phyloP scores from a whole-genome alignment of 2,113 vertebrate species.

The Monopterus albus region DNA sequence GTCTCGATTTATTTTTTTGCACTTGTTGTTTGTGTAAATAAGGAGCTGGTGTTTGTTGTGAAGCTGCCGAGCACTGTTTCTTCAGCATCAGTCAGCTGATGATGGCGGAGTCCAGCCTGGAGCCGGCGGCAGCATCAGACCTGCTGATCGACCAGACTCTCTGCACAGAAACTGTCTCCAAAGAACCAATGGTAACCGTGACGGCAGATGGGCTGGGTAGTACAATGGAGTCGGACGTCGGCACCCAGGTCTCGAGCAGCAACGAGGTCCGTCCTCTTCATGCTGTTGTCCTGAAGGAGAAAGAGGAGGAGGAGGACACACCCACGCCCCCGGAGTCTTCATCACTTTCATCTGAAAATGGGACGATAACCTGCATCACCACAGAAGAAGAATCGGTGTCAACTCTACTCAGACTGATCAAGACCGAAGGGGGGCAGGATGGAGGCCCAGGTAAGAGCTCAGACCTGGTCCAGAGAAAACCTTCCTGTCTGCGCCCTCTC shows the following conservation, averaged over 20 bases:
- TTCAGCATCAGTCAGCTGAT: not conserved
- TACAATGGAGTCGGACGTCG: not conserved
- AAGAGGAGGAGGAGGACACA: slow-evolving; percentile 39
- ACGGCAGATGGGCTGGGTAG: not conserved
- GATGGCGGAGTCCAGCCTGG: slow-evolving; percentile 62
- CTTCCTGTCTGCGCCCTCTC: too few relatives aligned
- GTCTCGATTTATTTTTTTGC: not conserved
- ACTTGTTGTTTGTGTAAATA: not conserved
- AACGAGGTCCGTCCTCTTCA: not conserved
- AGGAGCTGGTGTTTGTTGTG: not conserved
- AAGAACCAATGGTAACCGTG: not conserved
- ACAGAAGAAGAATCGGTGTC: slow-evolving; percentile 51
- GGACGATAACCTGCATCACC: not conserved
- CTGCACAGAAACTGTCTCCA: slow-evolving; percentile 6
- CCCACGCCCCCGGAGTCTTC: slow-evolving; percentile 26
- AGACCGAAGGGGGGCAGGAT: slow-evolving; percentile 1
- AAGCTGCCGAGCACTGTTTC: too few relatives aligned
- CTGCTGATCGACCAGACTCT: slow-evolving; percentile 8
- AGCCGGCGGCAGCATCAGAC: not conserved
- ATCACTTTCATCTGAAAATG: slow-evolving; percentile 29
- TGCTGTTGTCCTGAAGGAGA: not conserved
- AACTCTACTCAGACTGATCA: slow-evolving; percentile 9
- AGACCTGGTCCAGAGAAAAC: not conserved
- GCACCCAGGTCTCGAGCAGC: not conserved
- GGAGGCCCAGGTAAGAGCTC: slow-evolving; percentile 23